phyloP scores from a whole-genome alignment of 2,113 vertebrate genomes.

The Zosterops lateralis region DNA sequence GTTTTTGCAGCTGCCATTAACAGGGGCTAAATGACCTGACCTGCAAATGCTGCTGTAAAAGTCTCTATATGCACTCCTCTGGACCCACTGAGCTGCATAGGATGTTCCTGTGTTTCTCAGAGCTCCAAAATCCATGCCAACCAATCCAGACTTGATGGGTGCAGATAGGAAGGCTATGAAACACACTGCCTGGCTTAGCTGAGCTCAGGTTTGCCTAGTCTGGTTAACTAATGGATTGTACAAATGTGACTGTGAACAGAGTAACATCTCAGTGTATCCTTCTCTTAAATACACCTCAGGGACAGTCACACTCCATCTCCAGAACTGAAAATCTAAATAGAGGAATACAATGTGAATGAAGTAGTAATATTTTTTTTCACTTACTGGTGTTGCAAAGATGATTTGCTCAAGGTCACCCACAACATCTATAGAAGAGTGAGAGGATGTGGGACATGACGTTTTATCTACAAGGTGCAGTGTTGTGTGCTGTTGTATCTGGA shows the following conservation, averaged over 20 bases:
- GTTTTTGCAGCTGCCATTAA: not conserved
- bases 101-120: not conserved
- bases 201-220: not conserved
- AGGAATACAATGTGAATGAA: not conserved
- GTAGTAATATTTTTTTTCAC: not conserved
- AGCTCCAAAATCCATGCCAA: not conserved
- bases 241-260: rapidly evolving
- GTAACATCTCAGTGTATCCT: not conserved
- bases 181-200: not conserved
- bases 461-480: not conserved
- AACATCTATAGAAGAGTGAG: not conserved
- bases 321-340: not conserved
- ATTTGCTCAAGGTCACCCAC: not conserved
- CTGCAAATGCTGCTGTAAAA: not conserved
- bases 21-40: not conserved
- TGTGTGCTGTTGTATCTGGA: not conserved
- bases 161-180: not conserved
- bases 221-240: not conserved
- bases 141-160: not conserved
- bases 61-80: not conserved
- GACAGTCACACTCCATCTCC: not conserved
- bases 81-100: not conserved
- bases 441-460: not conserved
- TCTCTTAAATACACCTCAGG: not conserved
- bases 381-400: not conserved